Evolutionary conservation across 64 coral and sea anemone species (phyloP).

Genomic region (Stichodactyla helianthus): DNA sequence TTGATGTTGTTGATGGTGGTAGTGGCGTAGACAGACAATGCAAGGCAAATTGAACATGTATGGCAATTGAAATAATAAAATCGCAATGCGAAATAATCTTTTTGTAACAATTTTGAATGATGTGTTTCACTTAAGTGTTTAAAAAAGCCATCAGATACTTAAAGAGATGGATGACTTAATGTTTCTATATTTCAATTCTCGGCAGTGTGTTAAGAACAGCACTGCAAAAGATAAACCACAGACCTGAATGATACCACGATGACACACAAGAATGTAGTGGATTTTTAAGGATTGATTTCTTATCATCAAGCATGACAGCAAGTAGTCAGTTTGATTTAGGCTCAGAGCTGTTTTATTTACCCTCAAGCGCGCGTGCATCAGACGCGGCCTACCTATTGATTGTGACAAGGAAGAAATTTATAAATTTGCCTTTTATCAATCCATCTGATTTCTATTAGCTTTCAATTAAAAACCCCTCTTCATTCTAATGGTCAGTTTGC

Average conservation of each 20-base stretch:
- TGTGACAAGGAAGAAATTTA: too few relatives aligned
- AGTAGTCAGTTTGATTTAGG: background rate
- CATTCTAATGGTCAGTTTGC: background rate
- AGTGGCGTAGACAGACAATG: too few relatives aligned
- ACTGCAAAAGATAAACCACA: too few relatives aligned
- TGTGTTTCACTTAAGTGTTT: too few relatives aligned
- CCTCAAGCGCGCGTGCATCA: background rate
- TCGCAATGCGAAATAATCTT: too few relatives aligned
- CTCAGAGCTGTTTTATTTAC: background rate
- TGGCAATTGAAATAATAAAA: too few relatives aligned
- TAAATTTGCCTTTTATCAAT: too few relatives aligned
- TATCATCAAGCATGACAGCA: background rate
- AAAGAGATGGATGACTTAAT: background rate
- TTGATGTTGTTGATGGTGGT: too few relatives aligned
- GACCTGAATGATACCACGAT: background rate
- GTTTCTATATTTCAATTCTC: background rate
- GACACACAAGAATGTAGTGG: background rate
- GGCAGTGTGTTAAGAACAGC: background rate
- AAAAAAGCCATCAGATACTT: too few relatives aligned
- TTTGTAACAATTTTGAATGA: too few relatives aligned
- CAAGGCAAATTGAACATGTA: too few relatives aligned
- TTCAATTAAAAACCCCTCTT: background rate
- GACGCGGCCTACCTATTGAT: background rate
- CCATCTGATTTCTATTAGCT: too few relatives aligned
- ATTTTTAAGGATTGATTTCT: background rate